Evolutionary conservation across 1,140 invertebrate genomes (phyloP).

Genomic region (Anthonomus grandis): DNA sequence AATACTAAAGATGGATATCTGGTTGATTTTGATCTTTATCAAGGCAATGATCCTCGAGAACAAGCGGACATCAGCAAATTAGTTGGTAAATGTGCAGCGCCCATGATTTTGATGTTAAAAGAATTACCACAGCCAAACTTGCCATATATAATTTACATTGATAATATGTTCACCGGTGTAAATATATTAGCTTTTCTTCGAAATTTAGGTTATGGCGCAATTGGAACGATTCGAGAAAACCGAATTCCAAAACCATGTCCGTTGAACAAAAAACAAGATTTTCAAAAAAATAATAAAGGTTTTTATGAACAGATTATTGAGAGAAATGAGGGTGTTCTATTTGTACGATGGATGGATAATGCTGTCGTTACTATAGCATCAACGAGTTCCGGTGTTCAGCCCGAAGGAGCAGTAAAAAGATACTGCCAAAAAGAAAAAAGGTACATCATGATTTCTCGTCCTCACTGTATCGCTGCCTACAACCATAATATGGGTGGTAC

Average conservation of each 20-base stretch:
- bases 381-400: conserved; percentile 32
- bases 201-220: conserved; percentile 21
- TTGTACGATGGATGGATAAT: conserved; percentile 39
- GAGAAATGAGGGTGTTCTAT: conserved; percentile 21
- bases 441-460: conserved; percentile 34
- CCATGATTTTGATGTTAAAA: conserved; percentile 30
- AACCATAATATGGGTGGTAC: conserved; percentile 44
- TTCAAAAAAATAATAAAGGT: conserved; percentile 8
- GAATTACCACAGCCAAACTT: conserved; percentile 23
- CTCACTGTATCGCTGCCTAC: conserved; percentile 33
- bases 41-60: conserved; percentile 31
- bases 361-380: conserved; percentile 36
- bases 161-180: conserved; percentile 38
- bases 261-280: neutral
- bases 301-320: conserved; percentile 10
- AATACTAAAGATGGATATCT: conserved; percentile 22
- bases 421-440: conserved; percentile 36
- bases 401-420: conserved; percentile 34
- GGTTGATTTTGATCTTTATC: conserved; percentile 39
- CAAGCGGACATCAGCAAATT: conserved; percentile 21
- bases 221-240: conserved; percentile 26
- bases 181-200: conserved; percentile 28
- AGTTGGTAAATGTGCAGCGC: conserved; percentile 35
- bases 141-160: conserved; percentile 33
- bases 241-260: conserved; percentile 20